Evolutionary conservation across 2,113 vertebrate species (phyloP).

Genomic region (Hypomesus transpacificus): DNA sequence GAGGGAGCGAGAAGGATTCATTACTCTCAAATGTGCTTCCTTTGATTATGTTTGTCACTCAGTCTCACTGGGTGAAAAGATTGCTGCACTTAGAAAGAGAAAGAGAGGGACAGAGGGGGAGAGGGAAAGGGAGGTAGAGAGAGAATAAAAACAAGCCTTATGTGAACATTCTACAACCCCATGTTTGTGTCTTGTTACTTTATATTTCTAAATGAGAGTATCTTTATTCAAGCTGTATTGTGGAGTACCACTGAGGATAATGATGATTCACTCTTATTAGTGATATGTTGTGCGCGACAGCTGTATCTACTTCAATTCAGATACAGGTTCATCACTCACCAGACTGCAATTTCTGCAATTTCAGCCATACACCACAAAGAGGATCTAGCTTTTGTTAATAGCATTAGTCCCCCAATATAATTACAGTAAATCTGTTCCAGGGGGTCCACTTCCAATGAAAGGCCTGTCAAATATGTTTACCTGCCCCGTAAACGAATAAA

Average conservation of each 20-base stretch:
- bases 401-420: neutral
- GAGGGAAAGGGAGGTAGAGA: no score
- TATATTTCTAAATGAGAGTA: no score
- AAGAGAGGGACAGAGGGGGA: no score
- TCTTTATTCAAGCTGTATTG: no score
- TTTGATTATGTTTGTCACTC: slow-evolving; percentile 3
- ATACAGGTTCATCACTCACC: no score
- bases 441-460: slow-evolving; percentile 47
- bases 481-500: slow-evolving; percentile 45
- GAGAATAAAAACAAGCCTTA: no score
- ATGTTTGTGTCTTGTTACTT: no score
- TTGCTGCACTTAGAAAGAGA: neutral
- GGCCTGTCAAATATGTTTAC: slow-evolving; percentile 53
- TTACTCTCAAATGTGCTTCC: neutral
- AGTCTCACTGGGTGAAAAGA: neutral
- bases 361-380: neutral
- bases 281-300: no score
- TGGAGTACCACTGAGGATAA: no score
- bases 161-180: no score
- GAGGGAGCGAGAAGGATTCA: neutral
- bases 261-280: no score
- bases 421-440: slow-evolving; percentile 16
- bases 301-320: no score
- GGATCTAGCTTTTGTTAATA: neutral
- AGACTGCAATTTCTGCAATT: neutral